Evolutionary conservation across 2,888 invertebrate genomes (phyloP).

Genomic region (Steromphala cineraria): DNA sequence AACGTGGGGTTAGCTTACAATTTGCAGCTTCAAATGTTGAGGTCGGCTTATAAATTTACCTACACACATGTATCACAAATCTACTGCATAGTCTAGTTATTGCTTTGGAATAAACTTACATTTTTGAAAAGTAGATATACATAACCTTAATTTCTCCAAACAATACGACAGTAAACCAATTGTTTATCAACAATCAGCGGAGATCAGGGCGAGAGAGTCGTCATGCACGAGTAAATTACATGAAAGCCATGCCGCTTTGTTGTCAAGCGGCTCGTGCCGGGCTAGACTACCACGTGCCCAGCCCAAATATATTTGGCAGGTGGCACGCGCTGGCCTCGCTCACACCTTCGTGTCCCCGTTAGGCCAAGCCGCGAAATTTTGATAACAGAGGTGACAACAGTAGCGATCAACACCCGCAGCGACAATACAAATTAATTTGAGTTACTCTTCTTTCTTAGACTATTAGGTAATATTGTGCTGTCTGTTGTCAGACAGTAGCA

Average conservation of each 20-base stretch:
- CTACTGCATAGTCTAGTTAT: too few relatives aligned
- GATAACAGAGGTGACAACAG: not conserved
- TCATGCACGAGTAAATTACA: not conserved
- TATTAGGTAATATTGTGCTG: not conserved
- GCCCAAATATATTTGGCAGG: conserved; percentile 28
- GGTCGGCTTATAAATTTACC: not conserved
- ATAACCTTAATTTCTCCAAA: too few relatives aligned
- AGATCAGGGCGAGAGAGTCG: not conserved
- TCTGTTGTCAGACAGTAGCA: not conserved
- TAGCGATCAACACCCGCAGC: not conserved
- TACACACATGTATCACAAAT: too few relatives aligned
- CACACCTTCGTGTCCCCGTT: conserved; percentile 6
- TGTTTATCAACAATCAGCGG: not conserved
- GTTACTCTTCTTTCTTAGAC: not conserved
- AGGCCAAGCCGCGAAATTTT: not conserved
- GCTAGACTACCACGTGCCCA: conserved; percentile 1
- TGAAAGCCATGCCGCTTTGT: conserved; percentile 16
- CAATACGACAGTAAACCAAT: not conserved
- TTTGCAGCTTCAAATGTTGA: not conserved
- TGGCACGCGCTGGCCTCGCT: conserved; percentile 28
- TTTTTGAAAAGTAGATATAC: too few relatives aligned
- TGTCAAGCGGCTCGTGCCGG: conserved; percentile 18
- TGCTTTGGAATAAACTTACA: too few relatives aligned
- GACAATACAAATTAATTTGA: not conserved
- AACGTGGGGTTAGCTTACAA: not conserved